Evolutionary conservation across 2,113 vertebrate species (phyloP).

Genomic region (Indicator indicator): DNA sequence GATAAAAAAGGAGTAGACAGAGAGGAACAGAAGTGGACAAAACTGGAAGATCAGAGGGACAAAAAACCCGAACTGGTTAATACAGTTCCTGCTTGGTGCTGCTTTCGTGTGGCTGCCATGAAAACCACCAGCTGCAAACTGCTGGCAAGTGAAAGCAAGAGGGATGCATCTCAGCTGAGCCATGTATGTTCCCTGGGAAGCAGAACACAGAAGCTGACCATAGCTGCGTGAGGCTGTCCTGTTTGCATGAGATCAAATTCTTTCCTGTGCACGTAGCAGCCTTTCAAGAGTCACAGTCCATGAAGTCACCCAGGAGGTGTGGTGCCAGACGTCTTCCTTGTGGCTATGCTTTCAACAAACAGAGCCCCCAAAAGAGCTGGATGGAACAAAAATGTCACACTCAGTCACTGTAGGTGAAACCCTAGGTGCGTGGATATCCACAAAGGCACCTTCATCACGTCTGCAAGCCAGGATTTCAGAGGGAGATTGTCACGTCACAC

Average conservation of each 20-base stretch:
- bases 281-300: background rate
- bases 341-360: background rate
- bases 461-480: background rate
- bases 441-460: background rate
- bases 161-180: background rate
- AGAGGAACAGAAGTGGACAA: background rate
- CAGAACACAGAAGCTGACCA: background rate
- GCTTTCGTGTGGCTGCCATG: rapidly evolving
- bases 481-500: background rate
- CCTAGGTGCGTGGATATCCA: background rate
- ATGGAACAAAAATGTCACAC: rapidly evolving
- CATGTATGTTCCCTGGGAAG: background rate
- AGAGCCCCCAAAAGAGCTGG: background rate
- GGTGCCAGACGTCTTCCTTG: rapidly evolving
- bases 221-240: background rate
- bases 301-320: rapidly evolving
- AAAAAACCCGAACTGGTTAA: background rate
- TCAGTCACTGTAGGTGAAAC: background rate
- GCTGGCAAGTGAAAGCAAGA: background rate
- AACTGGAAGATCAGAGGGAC: background rate
- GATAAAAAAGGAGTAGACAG: background rate
- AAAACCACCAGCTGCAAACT: background rate
- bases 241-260: background rate
- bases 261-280: background rate
- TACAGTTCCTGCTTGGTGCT: background rate